Percentiles rank a stretch among this genome's conserved stretches.
Conservation (phyloP, 2,888 invertebrate genomes). For the Drosophila borealis region DNA sequence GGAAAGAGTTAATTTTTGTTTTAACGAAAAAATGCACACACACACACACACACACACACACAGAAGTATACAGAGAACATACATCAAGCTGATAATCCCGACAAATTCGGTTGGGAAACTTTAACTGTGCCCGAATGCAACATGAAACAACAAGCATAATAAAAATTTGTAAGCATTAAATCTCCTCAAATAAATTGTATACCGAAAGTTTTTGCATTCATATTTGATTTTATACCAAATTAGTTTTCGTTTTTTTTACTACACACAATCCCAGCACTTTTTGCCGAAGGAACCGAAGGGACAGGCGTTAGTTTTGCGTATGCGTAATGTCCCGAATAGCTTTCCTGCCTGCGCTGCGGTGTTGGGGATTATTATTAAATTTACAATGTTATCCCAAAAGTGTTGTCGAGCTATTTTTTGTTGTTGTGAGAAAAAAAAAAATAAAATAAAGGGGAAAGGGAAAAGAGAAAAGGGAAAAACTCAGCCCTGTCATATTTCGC, state of each 20-base stretch:
- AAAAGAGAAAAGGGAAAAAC: slow-evolving; percentile 1
- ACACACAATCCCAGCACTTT: slow-evolving; percentile 37
- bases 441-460: not conserved
- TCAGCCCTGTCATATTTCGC: slow-evolving; percentile 57
- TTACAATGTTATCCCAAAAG: slow-evolving; percentile 76
- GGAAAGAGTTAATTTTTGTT: not conserved
- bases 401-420: slow-evolving; percentile 56
- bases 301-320: slow-evolving; percentile 24
- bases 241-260: slow-evolving; percentile 64
- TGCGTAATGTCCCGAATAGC: slow-evolving; percentile 7
- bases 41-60: not conserved
- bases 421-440: slow-evolving; percentile 8
- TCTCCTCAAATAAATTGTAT: slow-evolving; percentile 46
- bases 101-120: slow-evolving; percentile 13
- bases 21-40: not conserved
- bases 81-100: slow-evolving; percentile 11
- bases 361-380: slow-evolving; percentile 68
- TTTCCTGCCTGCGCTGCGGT: slow-evolving; percentile 10
- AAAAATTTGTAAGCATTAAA: slow-evolving; percentile 53
- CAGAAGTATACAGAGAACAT: not conserved
- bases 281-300: not conserved
- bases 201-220: slow-evolving; percentile 41
- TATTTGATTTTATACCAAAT: slow-evolving; percentile 67
- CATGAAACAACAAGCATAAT: slow-evolving; percentile 6
- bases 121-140: slow-evolving; percentile 4